Base-by-base conservation (phyloP, 1,140 invertebrate genomes). In the Bombus ignitus region DNA sequence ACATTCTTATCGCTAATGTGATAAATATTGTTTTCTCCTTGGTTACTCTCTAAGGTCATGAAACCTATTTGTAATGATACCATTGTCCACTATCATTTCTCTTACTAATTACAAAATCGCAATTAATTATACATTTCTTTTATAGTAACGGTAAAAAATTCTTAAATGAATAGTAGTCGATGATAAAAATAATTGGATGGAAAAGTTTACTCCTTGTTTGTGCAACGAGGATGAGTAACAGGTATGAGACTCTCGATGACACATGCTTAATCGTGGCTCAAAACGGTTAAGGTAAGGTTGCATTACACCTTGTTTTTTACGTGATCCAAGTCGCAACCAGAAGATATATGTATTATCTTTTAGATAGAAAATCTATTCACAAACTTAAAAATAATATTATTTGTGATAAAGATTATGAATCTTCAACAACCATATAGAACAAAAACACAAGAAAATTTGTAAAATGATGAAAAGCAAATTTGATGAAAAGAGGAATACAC, bases 161-260 rank as follows among this genome's bases (percentile, higher is more conserved):
- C 37, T 73, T 18, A 70, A 47, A 70, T 77, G 37, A 73, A 72
- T 44, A 59, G 53, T 35, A 35, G 13, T 85, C 13, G 10, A 3
- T 15, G 28, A 66, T 53, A 66, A 82, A 68, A 44, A 42, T 65
- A 57, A 28, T 66, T 35, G 70, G n/a, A 72, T n/a, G 35, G 39
- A 82, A 66, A 86, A 83, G 44, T 79, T 57, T 59, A 25, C 47
- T 89, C 85, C 88, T 87, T 89, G 57, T 89, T 80, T 42, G 76
- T 44, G 47, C 35, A 71, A 66, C n/a, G 22, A 76, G 47, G 79
- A 89, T 89, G 87, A 89, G 76, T 89, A 89, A 87, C 70, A 81
- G 70, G 82, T 81, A 89, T 89, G 35, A 66, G 32, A 44, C 59
- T 59, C 66, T 47, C 32, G 81, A 88, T 89, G 87, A 89, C 87